Conservation (phyloP, 2,113 vertebrate genomes). For the Melanostigma gelatinosum region DNA sequence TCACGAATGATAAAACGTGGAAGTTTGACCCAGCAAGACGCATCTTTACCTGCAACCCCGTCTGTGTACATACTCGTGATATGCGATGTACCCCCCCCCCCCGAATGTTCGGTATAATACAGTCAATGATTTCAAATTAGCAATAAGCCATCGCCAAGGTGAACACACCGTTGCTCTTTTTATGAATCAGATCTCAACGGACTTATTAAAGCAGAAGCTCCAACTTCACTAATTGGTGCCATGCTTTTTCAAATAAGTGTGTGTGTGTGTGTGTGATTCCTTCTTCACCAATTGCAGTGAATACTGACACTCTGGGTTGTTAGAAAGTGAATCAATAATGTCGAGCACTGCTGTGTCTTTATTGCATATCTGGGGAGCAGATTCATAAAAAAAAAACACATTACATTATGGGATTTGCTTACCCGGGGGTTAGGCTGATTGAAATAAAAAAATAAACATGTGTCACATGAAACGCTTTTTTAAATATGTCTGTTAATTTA, state of each 20-base stretch:
- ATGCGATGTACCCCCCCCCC: conserved; percentile 75
- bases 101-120: conserved; percentile 67
- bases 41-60: conserved; percentile 17
- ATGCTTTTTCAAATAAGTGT: conserved; percentile 74
- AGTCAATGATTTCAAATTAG: conserved; percentile 92
- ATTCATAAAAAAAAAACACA: conserved; percentile 64
- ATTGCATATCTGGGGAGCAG: conserved; percentile 68
- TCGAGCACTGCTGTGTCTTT: conserved; percentile 73
- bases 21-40: conserved; percentile 83
- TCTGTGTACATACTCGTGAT: conserved; percentile 76
- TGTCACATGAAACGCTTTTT: conserved; percentile 43
- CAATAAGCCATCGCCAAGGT: conserved; percentile 87
- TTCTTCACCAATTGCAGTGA: conserved; percentile 60
- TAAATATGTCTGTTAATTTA: conserved; percentile 62
- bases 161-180: conserved; percentile 84
- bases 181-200: conserved; percentile 88
- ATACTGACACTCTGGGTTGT: conserved; percentile 74
- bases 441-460: conserved; percentile 49
- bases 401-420: conserved; percentile 64
- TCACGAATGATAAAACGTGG: conserved; percentile 72
- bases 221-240: conserved; percentile 88
- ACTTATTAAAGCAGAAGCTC: conserved; percentile 87
- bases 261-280: conserved; percentile 41
- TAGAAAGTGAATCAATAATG: conserved; percentile 78
- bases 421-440: conserved; percentile 56